Percentiles rank a stretch among this genome's conserved stretches.
Conservation (phyloP, 2,888 invertebrate species). For the Scrobipalpa atriplicella region DNA sequence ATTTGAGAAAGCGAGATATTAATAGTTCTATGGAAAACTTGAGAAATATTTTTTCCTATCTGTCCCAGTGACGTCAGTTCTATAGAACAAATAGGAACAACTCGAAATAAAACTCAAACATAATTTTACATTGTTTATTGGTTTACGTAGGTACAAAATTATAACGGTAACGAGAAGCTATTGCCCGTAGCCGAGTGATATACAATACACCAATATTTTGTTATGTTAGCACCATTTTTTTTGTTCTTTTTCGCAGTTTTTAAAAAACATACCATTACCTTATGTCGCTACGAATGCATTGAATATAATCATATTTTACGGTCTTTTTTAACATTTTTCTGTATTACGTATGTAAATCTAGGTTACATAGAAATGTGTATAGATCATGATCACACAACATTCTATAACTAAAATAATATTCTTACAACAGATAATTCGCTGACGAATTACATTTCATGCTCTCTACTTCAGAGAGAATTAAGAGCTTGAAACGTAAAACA, state of each 20-base stretch:
- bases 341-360: constrained; percentile 53
- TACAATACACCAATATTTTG: constrained; percentile 75
- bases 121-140: constrained; percentile 65
- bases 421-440: constrained; percentile 53
- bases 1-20: too few relatives aligned
- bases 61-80: too few relatives aligned
- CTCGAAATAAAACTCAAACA: constrained; percentile 43
- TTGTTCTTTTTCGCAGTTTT: constrained; percentile 52
- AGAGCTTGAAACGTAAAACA: constrained; percentile 45
- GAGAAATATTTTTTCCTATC: too few relatives aligned
- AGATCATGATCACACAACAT: constrained; percentile 61
- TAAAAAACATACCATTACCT: constrained; percentile 76
- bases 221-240: constrained; percentile 82
- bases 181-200: constrained; percentile 69
- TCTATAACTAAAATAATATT: constrained; percentile 52
- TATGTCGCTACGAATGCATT: constrained; percentile 72
- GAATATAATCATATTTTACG: constrained; percentile 57
- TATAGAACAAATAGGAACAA: too few relatives aligned
- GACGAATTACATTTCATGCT: constrained; percentile 45
- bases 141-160: constrained; percentile 75
- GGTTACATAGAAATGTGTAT: constrained; percentile 49
- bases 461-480: constrained; percentile 28
- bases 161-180: constrained; percentile 71
- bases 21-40: too few relatives aligned
- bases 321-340: constrained; percentile 64